Percentiles rank a stretch among this genome's conserved stretches.
Evolutionary conservation across 2,888 invertebrate species (phyloP).

Genomic region (Macrosoma leucophasiata): DNA sequence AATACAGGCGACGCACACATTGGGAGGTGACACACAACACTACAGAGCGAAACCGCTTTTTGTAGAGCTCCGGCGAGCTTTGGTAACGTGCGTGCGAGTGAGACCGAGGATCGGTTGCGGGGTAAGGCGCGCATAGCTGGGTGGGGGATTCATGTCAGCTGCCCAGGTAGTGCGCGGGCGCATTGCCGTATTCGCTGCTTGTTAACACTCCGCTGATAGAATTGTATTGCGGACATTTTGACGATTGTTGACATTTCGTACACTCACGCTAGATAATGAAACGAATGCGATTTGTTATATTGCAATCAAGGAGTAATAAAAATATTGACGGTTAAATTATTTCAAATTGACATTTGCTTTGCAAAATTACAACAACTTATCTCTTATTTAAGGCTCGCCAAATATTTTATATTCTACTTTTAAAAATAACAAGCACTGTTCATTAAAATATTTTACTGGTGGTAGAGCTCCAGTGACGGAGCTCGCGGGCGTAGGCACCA

Average conservation of each 20-base stretch:
- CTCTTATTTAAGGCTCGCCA: too few relatives aligned
- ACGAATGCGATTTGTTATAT: too few relatives aligned
- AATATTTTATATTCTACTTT: too few relatives aligned
- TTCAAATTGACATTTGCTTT: too few relatives aligned
- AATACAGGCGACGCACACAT: conserved; percentile 62
- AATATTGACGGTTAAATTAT: too few relatives aligned
- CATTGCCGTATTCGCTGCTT: conserved; percentile 64
- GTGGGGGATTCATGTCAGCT: conserved; percentile 69
- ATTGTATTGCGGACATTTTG: conserved; percentile 54
- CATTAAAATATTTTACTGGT: too few relatives aligned
- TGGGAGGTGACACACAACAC: conserved; percentile 42
- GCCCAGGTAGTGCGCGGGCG: conserved; percentile 69
- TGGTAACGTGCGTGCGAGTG: conserved; percentile 49
- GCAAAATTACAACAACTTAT: too few relatives aligned
- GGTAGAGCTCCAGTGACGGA: too few relatives aligned
- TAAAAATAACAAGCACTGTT: too few relatives aligned
- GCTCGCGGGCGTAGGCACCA: too few relatives aligned
- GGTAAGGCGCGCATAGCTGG: conserved; percentile 50
- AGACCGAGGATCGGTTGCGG: conserved; percentile 58
- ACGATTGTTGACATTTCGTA: conserved; percentile 47
- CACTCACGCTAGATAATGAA: conserved; percentile 37
- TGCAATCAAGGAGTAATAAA: too few relatives aligned
- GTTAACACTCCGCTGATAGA: conserved; percentile 65
- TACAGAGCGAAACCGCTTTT: conserved; percentile 66
- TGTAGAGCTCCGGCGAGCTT: conserved; percentile 60